Evolutionary conservation across 2,797 vertebrate species (phyloP).

Genomic region (Salarias fasciatus): DNA sequence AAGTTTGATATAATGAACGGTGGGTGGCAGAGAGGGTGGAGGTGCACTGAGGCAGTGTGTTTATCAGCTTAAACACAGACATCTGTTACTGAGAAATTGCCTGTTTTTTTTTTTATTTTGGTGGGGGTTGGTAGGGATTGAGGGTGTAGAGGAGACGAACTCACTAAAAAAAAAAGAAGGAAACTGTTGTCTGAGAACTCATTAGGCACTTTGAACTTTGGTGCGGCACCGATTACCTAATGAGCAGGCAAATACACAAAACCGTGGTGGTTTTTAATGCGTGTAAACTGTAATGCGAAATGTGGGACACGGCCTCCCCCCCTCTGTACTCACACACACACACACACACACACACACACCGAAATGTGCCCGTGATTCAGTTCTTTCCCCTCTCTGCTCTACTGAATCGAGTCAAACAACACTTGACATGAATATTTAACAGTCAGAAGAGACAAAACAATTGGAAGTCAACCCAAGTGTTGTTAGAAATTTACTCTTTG

Average conservation of each 20-base stretch:
- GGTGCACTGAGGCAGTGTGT: constrained; percentile 73
- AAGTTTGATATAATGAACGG: constrained; percentile 85
- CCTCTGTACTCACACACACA: constrained; percentile 29
- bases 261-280: constrained; percentile 22
- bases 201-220: constrained; percentile 56
- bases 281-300: constrained; percentile 37
- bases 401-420: constrained; percentile 69
- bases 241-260: constrained; percentile 30
- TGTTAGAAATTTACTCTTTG: constrained; percentile 65
- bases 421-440: constrained; percentile 78
- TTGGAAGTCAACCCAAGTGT: constrained; percentile 58
- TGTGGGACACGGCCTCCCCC: constrained; percentile 46
- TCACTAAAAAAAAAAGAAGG: constrained; percentile 39
- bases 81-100: constrained; percentile 79
- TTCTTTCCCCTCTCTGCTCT: constrained; percentile 56
- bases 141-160: background rate
- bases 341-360: constrained; percentile 15
- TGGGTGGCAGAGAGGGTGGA: constrained; percentile 66
- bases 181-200: constrained; percentile 61
- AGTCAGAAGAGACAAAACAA: constrained; percentile 66
- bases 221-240: constrained; percentile 47
- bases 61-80: constrained; percentile 86
- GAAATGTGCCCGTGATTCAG: constrained; percentile 54
- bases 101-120: constrained; percentile 52
- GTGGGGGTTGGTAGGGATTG: constrained; percentile 23